Percentiles rank a stretch among this genome's conserved stretches.
Evolutionary conservation across 2,888 invertebrate genomes (phyloP).

Genomic region (Eristalinus sepulchralis): DNA sequence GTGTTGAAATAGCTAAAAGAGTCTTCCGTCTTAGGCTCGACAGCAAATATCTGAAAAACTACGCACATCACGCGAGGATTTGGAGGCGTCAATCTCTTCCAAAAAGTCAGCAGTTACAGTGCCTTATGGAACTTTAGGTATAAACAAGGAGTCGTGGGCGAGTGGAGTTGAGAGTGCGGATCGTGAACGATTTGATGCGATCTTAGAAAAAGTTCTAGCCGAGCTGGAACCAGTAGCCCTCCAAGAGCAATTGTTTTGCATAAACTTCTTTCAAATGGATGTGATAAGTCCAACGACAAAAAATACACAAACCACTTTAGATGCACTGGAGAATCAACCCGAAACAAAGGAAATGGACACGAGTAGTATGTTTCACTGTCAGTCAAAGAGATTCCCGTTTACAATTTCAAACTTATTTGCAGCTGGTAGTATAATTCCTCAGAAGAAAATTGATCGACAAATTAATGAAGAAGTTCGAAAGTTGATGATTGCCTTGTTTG

Average conservation of each 20-base stretch:
- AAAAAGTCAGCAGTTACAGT: slow-evolving; percentile 79
- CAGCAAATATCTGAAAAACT: slow-evolving; percentile 78
- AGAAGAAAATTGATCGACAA: slow-evolving; percentile 86
- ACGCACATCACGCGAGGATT: slow-evolving; percentile 80
- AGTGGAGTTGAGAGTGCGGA: slow-evolving; percentile 84
- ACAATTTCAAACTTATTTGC: not conserved
- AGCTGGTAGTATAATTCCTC: slow-evolving; percentile 75
- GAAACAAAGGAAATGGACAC: slow-evolving; percentile 74
- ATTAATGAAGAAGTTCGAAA: slow-evolving; percentile 90
- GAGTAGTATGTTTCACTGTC: slow-evolving; percentile 37
- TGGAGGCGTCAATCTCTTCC: slow-evolving; percentile 79
- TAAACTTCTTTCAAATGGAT: slow-evolving; percentile 93
- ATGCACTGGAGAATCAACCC: slow-evolving; percentile 80
- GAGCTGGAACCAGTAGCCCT: slow-evolving; percentile 95
- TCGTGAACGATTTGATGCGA: slow-evolving; percentile 84
- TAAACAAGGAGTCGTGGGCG: slow-evolving; percentile 85
- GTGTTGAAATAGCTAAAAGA: not conserved
- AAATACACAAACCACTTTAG: slow-evolving; percentile 84
- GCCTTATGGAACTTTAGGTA: slow-evolving; percentile 82
- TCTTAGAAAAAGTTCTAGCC: slow-evolving; percentile 92
- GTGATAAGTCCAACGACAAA: slow-evolving; percentile 83
- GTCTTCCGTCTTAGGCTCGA: slow-evolving; percentile 76
- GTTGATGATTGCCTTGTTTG: slow-evolving; percentile 95
- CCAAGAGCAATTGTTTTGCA: slow-evolving; percentile 97
- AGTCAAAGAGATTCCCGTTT: not conserved